These are phyloP conservation scores for Pristionchus exspectatus DNA, from an alignment of 2,888 invertebrate genomes.

Conservation along the genomic window DNA sequence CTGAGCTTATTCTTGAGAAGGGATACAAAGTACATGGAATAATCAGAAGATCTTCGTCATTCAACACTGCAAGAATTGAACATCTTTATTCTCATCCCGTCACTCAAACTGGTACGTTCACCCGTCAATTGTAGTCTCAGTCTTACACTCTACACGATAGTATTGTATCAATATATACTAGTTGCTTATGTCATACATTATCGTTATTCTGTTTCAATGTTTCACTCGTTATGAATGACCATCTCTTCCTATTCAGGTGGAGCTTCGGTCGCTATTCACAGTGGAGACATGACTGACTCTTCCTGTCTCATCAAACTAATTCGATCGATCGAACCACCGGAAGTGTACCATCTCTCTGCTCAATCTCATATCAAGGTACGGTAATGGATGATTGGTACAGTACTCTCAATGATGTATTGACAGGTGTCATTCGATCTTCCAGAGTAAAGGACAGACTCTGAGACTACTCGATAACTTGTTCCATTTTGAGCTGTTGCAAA, in stretches of 20 bases:
- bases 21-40: conserved; percentile 95
- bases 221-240: not conserved
- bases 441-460: conserved; percentile 97
- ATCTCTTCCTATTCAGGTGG: conserved; percentile 57
- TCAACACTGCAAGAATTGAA: conserved; percentile 96
- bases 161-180: not conserved
- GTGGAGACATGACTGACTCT: conserved; percentile 98
- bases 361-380: conserved; percentile 97
- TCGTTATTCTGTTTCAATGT: not conserved
- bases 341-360: conserved; percentile 98
- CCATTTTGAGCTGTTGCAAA: conserved; percentile 89
- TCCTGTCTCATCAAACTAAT: conserved; percentile 93
- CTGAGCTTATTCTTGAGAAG: conserved; percentile 91
- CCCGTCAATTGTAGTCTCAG: no score
- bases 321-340: conserved; percentile 87
- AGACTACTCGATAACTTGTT: conserved; percentile 86
- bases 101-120: conserved; percentile 84
- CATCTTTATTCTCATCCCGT: conserved; percentile 94
- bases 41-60: conserved; percentile 86
- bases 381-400: not conserved
- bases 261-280: conserved; percentile 90
- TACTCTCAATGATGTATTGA: not conserved
- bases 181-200: not conserved
- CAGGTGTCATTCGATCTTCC: conserved; percentile 95
- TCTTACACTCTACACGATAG: no score